Evolutionary conservation across 2,797 vertebrate genomes (phyloP), one percentile per base, ranked within the genome.

Genomic region (Balearica regulorum): DNA sequence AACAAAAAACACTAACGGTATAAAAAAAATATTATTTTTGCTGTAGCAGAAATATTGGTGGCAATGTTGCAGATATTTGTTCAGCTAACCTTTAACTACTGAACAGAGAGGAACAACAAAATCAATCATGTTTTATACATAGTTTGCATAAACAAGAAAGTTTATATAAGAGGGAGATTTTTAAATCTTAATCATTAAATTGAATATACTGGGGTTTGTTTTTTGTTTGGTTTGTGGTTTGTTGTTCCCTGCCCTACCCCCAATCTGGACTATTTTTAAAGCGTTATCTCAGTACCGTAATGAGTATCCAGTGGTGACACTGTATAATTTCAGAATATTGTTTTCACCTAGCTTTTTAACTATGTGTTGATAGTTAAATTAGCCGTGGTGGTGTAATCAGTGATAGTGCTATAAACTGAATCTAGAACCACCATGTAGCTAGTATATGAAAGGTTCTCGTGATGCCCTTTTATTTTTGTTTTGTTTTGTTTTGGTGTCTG

Each of bases 351-450:
- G 37, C 57, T 95, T 93, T 68, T 89, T 37, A 88, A 85, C 65
- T 95, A 85, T 49, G 25, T 72, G 6, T 43, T 65, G 89, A 88
- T 55, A 86, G 72, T 69, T 94, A 90, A 89, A 92, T 95, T 79
- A 94, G 5, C 7, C 68, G 83, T 92, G 83, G 58, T 96, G 90
- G 91, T 97, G 93, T 87, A 94, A 94, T 85, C 51, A 83, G 16
- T 70, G 53, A 94, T 95, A 49, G 43, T 82, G n/a, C 79, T 87
- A 91, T 89, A 94, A 60, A 93, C 55, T 82, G 60, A 13, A 19
- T 61, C 39, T 62, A 87, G 85, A 95, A 55, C 62, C 9, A n/a
- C 57, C 7, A 26, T 25, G 19, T 43, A 51, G 33, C 14, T 69
- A 43, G 17, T 35, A 12, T 33, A 17, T 33, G 16, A 43, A 94